Percentiles rank a stretch among this genome's conserved stretches.
phyloP scores from a whole-genome alignment of 2,888 invertebrate genomes.

The Plusia festucae region DNA sequence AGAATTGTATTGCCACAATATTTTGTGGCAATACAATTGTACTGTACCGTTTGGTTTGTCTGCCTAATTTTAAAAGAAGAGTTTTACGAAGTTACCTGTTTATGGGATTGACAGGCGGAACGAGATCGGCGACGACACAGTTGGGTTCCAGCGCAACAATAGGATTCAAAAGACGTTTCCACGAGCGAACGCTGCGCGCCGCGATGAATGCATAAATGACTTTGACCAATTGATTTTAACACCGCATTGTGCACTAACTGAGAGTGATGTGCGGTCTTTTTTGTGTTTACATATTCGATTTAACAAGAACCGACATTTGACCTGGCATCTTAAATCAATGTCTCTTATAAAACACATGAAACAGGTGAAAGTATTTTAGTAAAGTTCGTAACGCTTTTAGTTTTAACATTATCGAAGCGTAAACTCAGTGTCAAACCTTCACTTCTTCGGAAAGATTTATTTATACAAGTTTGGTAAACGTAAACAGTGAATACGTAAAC shows the following conservation, averaged over 20 bases:
- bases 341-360: constrained; percentile 48
- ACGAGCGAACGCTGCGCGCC: constrained; percentile 66
- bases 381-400: constrained; percentile 42
- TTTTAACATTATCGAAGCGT: constrained; percentile 58
- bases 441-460: constrained; percentile 72
- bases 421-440: constrained; percentile 68
- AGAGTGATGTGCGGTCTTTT: constrained; percentile 68
- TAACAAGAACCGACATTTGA: constrained; percentile 63
- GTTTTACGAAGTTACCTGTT: constrained; percentile 68
- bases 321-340: constrained; percentile 60
- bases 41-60: constrained; percentile 40
- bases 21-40: too few species aligned
- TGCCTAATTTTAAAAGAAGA: constrained; percentile 36
- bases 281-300: constrained; percentile 65
- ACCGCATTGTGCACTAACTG: constrained; percentile 72
- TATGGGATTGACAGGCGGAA: constrained; percentile 70
- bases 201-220: constrained; percentile 80
- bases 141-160: constrained; percentile 79
- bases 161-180: constrained; percentile 75
- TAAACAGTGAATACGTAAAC: constrained; percentile 84
- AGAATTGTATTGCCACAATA: constrained; percentile 22
- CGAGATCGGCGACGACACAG: constrained; percentile 77
- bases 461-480: constrained; percentile 74
- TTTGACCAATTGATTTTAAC: constrained; percentile 87
- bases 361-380: constrained; percentile 55